Base-by-base conservation (phyloP, 2,888 invertebrate genomes). In the Seira sanloemensis region DNA sequence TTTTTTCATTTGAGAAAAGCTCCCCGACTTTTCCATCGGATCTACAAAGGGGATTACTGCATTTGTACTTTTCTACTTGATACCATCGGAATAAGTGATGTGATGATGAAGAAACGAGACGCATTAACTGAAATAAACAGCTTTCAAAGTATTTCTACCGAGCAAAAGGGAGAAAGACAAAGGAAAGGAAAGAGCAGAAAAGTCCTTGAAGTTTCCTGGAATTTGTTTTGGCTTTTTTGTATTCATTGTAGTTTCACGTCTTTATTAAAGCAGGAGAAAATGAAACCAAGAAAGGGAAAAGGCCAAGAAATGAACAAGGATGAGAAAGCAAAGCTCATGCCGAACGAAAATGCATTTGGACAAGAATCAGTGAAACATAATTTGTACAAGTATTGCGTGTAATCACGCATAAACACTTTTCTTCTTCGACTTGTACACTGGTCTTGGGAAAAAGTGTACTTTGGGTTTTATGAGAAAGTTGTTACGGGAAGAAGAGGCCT, bases 171-270 rank as follows among this genome's bases (percentile, higher is more conserved):
- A 19, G 27, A 67, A 69, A 78, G 21, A 68, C 54, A 68, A 77
- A 27, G 5, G 21, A 72, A 25, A 46, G 7, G 77, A 77, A 58
- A 71, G 58, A 58, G 23, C 23, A 73, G 69, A 68, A 72, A 75
- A 62, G 67, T 26, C 77, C 67, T 80, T 77, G 85, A 69, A 78
- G 80, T 85, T 85, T 74, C 66, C 65, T 25, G 85, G 85, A 81
- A 81, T 69, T 67, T 71, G 72, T 67, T 79, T 58, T 77, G 78
- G 72, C 79, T 62, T 79, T 18, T 58, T 79, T 79, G 79, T 79
- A 79, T 66, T 73, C 73, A 73, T 66, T 79, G 73, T 73, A 79
- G 66, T 73, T 50, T n/a, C 54, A 19, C 65, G 50, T 79, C 79
- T 79, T 73, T 79, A 79, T 79, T 79, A 71, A 73, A 67, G 73